Percentiles rank a stretch among this genome's conserved stretches.
These are phyloP conservation scores for Crotalus tigris DNA, from an alignment of 2,113 vertebrate species.

Conservation along the genomic window DNA sequence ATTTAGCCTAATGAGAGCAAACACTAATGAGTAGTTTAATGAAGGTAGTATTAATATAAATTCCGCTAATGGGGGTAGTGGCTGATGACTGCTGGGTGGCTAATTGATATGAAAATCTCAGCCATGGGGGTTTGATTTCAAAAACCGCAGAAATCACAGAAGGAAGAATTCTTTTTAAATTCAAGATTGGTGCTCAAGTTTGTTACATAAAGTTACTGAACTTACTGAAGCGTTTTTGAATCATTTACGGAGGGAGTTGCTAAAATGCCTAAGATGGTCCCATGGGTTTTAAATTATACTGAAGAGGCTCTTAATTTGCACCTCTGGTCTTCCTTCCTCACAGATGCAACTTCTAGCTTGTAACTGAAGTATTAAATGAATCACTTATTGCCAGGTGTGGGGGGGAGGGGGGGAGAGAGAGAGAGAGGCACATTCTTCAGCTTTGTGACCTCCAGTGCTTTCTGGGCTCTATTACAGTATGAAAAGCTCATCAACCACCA, in stretches of 20 bases:
- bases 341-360: background rate
- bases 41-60: conserved; percentile 14
- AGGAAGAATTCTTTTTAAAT: background rate
- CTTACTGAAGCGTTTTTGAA: background rate
- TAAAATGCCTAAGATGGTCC: background rate
- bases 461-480: background rate
- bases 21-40: background rate
- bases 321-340: background rate
- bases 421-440: background rate
- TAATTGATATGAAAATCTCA: background rate
- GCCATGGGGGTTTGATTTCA: background rate
- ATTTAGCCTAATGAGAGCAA: conserved; percentile 16
- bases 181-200: background rate
- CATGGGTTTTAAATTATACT: background rate
- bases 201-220: background rate
- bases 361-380: background rate
- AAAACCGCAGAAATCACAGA: background rate
- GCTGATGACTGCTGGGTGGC: conserved; percentile 3
- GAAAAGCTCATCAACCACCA: background rate
- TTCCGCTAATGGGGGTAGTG: conserved; percentile 8
- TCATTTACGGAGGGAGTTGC: background rate
- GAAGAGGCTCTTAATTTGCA: background rate
- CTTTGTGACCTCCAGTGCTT: background rate
- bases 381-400: background rate
- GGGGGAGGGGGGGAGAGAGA: accelerated